Percentiles rank a stretch among this genome's conserved stretches.
phyloP scores from a whole-genome alignment of 2,113 vertebrate genomes.

The Phalacrocorax pelagicus region DNA sequence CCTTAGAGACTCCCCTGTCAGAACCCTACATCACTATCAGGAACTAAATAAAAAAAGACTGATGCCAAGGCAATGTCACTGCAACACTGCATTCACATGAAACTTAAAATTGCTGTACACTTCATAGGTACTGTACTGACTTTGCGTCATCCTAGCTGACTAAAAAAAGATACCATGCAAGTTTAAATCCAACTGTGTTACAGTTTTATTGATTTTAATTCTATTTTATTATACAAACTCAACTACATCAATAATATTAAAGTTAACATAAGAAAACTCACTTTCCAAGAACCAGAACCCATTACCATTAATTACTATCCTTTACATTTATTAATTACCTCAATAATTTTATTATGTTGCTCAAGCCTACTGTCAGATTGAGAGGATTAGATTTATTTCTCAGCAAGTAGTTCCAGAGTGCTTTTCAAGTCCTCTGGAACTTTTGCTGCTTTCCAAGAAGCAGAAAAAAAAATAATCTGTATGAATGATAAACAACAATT shows the following conservation, averaged over 20 bases:
- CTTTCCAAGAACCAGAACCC: neutral
- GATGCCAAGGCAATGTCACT: neutral
- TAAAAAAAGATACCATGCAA: neutral
- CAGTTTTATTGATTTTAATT: neutral
- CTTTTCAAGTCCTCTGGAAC: neutral
- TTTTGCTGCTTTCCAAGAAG: constrained; percentile 5
- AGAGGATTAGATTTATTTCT: neutral
- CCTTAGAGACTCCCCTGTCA: neutral
- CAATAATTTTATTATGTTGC: neutral
- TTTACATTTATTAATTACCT: neutral
- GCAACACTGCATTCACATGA: neutral
- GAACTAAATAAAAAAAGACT: neutral
- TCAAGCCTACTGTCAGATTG: neutral
- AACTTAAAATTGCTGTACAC: neutral
- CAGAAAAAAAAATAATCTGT: neutral
- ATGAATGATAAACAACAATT: neutral
- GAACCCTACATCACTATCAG: neutral
- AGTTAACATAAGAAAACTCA: neutral
- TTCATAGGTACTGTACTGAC: neutral
- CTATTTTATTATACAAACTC: neutral
- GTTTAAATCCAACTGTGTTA: neutral
- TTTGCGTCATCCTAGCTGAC: neutral
- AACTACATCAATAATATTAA: neutral
- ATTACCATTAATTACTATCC: neutral
- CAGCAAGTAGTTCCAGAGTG: neutral